A percentile compares a stretch with the other conserved stretches of the same genome.
Evolutionary conservation across 2,113 vertebrate genomes (phyloP).

Genomic region (Tricholaema leucomelas): DNA sequence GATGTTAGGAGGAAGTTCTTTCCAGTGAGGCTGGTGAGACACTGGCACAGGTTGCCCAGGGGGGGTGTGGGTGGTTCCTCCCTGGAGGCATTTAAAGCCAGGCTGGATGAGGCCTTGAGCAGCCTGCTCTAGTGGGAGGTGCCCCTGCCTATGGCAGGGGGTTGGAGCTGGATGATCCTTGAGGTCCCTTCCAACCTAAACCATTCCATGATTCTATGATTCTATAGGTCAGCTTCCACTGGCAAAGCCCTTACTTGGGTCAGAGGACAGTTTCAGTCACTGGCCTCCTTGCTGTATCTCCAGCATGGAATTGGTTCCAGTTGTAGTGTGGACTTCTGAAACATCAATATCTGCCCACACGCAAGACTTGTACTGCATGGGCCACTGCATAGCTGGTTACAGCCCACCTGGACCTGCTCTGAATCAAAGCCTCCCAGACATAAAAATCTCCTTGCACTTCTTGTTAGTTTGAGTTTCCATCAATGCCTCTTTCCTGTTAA

Average conservation of each 20-base stretch:
- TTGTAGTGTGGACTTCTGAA: not conserved
- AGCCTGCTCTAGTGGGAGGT: no score
- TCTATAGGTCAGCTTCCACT: not conserved
- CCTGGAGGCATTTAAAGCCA: no score
- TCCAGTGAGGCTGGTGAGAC: no score
- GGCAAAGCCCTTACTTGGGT: not conserved
- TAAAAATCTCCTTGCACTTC: not conserved
- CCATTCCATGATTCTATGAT: no score
- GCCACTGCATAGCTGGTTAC: not conserved
- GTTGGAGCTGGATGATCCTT: no score
- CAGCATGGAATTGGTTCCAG: conserved; percentile 39
- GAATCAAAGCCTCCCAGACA: not conserved
- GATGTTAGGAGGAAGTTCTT: no score
- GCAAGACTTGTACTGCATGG: not conserved
- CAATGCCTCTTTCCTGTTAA: not conserved
- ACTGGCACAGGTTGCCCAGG: no score
- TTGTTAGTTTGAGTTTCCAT: not conserved
- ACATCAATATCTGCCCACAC: conserved; percentile 31
- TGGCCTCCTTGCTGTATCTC: not conserved
- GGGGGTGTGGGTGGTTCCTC: no score
- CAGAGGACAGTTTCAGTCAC: conserved; percentile 33
- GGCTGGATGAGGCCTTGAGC: no score
- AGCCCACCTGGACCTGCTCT: not conserved
- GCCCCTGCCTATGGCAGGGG: no score
- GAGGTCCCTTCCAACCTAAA: no score